Percentiles rank a stretch among this genome's conserved stretches.
Conservation (phyloP, 2,888 invertebrate species). For the Apamea sordens region DNA sequence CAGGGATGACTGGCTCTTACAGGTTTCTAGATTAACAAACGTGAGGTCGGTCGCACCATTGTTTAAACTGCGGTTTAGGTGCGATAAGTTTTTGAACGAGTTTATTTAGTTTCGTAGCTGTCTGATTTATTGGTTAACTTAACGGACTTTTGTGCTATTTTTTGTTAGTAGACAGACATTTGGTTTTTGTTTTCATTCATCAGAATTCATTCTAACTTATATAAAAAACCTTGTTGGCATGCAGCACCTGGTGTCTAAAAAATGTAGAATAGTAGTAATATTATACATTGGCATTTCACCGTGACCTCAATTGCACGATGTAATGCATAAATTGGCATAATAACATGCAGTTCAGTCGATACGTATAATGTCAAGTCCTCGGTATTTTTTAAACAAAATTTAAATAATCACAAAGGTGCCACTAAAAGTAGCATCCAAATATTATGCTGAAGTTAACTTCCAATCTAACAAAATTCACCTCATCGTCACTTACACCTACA, state of each 20-base stretch:
- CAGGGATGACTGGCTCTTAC: slow-evolving; percentile 50
- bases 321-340: slow-evolving; percentile 2
- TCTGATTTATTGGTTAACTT: background rate
- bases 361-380: background rate
- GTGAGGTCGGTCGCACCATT: slow-evolving; percentile 18
- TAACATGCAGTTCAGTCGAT: background rate
- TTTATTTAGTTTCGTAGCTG: background rate
- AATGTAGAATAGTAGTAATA: background rate
- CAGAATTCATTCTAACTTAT: background rate
- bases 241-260: background rate
- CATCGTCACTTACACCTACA: background rate
- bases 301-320: background rate
- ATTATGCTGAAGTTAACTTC: background rate
- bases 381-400: background rate
- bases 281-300: slow-evolving; percentile 7
- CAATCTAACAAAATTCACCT: background rate
- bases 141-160: background rate
- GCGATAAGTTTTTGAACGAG: background rate
- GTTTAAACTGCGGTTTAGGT: slow-evolving; percentile 14
- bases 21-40: slow-evolving; percentile 55
- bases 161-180: background rate
- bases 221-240: background rate
- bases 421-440: background rate
- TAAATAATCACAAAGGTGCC: background rate
- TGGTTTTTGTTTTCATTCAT: background rate